A percentile compares a stretch with the other conserved stretches of the same genome.
These are phyloP conservation scores for Amphilophus citrinellus DNA, from an alignment of 2,113 vertebrate genomes.

Conservation along the genomic window DNA sequence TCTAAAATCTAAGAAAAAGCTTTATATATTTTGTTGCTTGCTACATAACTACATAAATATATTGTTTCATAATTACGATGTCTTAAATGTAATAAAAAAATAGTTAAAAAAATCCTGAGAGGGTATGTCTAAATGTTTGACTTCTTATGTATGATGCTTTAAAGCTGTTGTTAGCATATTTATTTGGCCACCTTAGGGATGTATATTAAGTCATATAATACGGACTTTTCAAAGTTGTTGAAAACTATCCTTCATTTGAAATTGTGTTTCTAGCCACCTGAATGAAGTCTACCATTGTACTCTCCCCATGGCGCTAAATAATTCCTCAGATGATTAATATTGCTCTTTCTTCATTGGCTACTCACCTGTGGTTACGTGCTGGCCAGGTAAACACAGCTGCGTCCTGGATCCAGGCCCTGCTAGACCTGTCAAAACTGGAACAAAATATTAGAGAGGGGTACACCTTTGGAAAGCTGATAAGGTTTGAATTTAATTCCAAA, in stretches of 20 bases:
- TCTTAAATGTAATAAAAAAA: neutral
- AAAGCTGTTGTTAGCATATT: neutral
- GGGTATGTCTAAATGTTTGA: neutral
- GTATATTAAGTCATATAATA: neutral
- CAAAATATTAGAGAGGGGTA: neutral
- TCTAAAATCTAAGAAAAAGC: neutral
- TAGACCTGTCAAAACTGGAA: neutral
- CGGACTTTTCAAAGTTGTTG: neutral
- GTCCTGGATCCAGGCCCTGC: neutral
- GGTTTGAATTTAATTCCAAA: neutral
- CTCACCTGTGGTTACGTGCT: neutral
- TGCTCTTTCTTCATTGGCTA: neutral
- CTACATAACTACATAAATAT: neutral
- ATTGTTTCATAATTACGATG: neutral
- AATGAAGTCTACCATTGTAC: neutral
- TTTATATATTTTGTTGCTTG: neutral
- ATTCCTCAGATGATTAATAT: neutral
- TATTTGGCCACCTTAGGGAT: neutral
- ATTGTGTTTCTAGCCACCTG: neutral
- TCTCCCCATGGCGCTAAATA: neutral
- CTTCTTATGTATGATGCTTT: neutral
- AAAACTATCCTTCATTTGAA: neutral
- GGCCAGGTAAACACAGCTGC: too few relatives aligned
- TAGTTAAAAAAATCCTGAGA: fast-evolving
- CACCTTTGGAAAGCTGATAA: neutral